phyloP scores from a whole-genome alignment of 2,113 vertebrate species.

The Rhineura floridana region DNA sequence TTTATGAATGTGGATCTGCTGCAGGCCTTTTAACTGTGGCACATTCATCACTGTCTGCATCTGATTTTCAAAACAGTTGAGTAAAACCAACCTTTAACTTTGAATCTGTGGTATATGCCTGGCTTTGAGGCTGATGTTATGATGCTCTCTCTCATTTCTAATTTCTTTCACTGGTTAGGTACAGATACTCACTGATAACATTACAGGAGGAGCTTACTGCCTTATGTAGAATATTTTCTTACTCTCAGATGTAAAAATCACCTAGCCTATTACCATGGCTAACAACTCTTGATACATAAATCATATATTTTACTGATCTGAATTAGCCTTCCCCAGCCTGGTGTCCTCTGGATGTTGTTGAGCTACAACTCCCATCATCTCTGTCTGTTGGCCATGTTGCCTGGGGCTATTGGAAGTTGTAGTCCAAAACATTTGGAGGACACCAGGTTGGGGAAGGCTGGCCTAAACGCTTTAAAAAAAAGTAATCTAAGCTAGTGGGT shows the following conservation, averaged over 20 bases:
- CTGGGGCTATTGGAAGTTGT: too few relatives aligned
- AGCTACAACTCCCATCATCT: background rate
- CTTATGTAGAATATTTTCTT: background rate
- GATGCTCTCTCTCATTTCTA: background rate
- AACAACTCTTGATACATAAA: background rate
- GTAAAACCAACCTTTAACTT: background rate
- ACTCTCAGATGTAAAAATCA: background rate
- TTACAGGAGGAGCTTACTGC: background rate
- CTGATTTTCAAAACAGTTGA: background rate
- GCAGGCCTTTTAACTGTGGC: background rate
- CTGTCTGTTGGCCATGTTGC: too few relatives aligned
- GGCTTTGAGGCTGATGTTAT: background rate
- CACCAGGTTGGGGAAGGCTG: too few relatives aligned
- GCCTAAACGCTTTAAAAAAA: too few relatives aligned
- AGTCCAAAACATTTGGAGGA: too few relatives aligned
- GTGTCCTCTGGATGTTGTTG: too few relatives aligned
- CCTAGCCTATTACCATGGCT: background rate
- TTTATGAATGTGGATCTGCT: background rate
- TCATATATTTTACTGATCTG: too few relatives aligned
- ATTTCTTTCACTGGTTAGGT: constrained; percentile 44
- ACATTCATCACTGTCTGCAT: background rate
- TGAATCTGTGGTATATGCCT: background rate
- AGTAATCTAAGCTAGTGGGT: too few relatives aligned
- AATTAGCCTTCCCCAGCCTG: too few relatives aligned
- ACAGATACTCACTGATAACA: background rate